Base-by-base conservation (phyloP, 2,797 vertebrate species). In the Ptychobarbus kaznakovi region DNA sequence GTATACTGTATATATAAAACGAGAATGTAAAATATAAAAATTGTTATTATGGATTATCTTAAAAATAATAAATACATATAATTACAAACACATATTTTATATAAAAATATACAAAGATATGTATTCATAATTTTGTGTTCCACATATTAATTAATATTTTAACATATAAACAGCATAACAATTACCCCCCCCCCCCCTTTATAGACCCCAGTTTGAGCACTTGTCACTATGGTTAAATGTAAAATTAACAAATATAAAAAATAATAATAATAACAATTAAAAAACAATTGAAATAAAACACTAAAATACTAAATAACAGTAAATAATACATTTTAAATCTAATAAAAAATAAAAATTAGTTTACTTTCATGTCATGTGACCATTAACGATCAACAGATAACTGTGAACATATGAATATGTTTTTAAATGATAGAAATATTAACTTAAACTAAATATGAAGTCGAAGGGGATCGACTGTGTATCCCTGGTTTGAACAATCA, bases 401-500 rank as follows among this genome's bases (percentile, higher is more conserved):
- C 10, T 1, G 28, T 12, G 11, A 56, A 78, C 12, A 51, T 32
- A 9, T 20, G 53, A 56, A 38, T 22, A 6, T 76, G 1, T 22
- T 35, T 1, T 40, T n/a, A 20, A 77, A 58, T 25, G 0, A 40
- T 16, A 40, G 0, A 77, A 40, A 77, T 77, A 40, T 40, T 25
- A 25, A 16, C 35, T n/a, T 38, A 38, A 76, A 56, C 12, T 40
- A n/a, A 13, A 40, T 58, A 10, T 58, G 16, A 40, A 35, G 35
- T 78, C 35, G 40, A 25, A 78, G 7, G 3, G 53, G 35, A 25
- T 78, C 35, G 16, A 38, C 35, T 35, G 61, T 12, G 13, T 28
- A 32, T 32, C 25, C 2, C 15, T 61, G 35, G 85, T 86, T 58
- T 42, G 32, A 73, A 80, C 81, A 66, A 42, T 44, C 73, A 56